A percentile compares a stretch with the other conserved stretches of the same genome.
phyloP scores from a whole-genome alignment of 2,797 vertebrate genomes.

The Pseudotriccus pelzelni region DNA sequence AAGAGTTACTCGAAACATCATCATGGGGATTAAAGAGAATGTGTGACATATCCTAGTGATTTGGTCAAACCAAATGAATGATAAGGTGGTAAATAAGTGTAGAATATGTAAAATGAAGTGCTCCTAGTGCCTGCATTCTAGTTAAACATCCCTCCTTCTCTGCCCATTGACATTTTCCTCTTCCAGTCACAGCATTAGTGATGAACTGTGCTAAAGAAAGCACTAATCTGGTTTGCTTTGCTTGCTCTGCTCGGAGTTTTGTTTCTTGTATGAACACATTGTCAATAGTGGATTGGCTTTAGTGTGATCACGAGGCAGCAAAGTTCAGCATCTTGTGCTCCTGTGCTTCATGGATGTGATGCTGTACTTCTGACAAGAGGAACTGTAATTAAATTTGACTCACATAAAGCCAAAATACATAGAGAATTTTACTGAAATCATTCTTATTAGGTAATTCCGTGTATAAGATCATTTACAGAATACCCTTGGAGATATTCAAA shows the following conservation, averaged over 20 bases:
- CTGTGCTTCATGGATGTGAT: not conserved
- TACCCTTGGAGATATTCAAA: not conserved
- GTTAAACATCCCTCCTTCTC: not conserved
- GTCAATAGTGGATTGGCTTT: slow-evolving; percentile 37
- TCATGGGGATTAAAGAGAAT: not conserved
- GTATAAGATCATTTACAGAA: not conserved
- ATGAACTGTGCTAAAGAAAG: not conserved
- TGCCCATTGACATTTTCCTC: not conserved
- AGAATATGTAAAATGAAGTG: not conserved
- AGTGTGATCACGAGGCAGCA: not conserved
- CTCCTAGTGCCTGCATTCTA: not conserved
- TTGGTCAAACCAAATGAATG: not conserved
- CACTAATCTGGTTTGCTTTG: slow-evolving; percentile 4
- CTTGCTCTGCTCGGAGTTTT: not conserved
- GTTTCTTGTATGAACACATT: not conserved
- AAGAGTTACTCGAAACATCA: not conserved
- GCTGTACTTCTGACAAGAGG: not conserved
- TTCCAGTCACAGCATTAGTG: not conserved
- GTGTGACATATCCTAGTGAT: not conserved
- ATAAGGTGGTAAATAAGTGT: not conserved
- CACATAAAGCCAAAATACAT: not conserved
- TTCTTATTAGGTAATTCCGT: not conserved
- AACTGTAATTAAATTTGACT: not conserved
- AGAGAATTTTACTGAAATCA: not conserved
- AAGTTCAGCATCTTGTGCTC: not conserved